phyloP scores from a whole-genome alignment of 1,140 invertebrate species.

The Drosophila bocki region DNA sequence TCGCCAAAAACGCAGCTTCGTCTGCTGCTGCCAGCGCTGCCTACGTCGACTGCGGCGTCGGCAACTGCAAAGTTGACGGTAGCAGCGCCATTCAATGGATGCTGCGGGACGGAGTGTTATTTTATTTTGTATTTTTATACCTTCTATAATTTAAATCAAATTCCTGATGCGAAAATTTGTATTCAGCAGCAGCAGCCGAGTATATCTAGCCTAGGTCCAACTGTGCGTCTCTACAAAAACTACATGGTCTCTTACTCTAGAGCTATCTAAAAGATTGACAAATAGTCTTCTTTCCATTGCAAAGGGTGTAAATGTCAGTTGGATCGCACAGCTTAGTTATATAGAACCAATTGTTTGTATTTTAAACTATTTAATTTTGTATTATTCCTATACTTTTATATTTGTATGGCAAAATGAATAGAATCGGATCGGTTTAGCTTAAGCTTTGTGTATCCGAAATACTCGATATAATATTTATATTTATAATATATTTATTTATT shows the following conservation, averaged over 20 bases:
- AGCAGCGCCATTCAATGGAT: conserved; percentile 18
- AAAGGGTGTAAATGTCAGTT: neutral
- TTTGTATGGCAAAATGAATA: too few species aligned
- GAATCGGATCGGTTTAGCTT: too few species aligned
- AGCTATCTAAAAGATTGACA: neutral
- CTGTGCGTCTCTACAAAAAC: too few species aligned
- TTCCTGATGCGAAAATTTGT: neutral
- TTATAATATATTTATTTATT: too few species aligned
- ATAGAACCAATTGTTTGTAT: neutral
- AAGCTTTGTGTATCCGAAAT: too few species aligned
- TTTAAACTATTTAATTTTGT: too few species aligned
- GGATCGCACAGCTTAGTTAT: neutral
- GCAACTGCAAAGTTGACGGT: conserved; percentile 18
- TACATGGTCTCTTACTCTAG: neutral
- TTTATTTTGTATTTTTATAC: conserved; percentile 11
- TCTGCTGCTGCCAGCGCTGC: conserved; percentile 23
- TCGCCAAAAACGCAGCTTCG: conserved; percentile 55
- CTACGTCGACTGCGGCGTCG: conserved; percentile 10
- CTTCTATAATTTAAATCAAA: neutral
- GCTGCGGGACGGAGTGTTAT: conserved; percentile 14
- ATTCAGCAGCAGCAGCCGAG: neutral
- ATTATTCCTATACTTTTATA: too few species aligned
- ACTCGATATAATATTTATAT: too few species aligned
- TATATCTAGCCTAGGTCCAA: neutral
- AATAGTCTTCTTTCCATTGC: neutral